A percentile compares a stretch with the other conserved stretches of the same genome.
Evolutionary conservation across 2,888 invertebrate genomes (phyloP).

Genomic region (Ganaspis brasiliensis): DNA sequence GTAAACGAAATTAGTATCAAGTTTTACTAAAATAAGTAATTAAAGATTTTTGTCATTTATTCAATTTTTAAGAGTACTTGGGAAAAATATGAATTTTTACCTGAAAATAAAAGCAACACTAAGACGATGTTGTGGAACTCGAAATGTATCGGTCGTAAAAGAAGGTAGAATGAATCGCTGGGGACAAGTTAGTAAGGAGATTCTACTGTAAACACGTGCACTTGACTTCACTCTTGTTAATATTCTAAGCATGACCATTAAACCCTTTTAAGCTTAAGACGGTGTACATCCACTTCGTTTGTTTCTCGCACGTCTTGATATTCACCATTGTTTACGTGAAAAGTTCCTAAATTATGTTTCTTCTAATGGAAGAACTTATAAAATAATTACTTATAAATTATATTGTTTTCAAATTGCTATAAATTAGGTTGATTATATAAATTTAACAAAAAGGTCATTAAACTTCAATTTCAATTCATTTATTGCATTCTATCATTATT

Average conservation of each 20-base stretch:
- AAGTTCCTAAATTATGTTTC: neutral
- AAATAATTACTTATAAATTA: neutral
- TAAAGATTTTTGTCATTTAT: no score
- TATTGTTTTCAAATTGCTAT: no score
- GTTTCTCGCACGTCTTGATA: neutral
- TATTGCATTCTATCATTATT: no score
- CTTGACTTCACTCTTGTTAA: slow-evolving; percentile 24
- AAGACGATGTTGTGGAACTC: slow-evolving; percentile 11
- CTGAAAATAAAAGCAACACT: neutral
- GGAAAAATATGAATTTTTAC: no score
- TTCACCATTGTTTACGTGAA: neutral
- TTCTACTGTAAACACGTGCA: slow-evolving; percentile 10
- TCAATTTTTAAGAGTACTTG: no score
- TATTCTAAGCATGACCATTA: slow-evolving; percentile 27
- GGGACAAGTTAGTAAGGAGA: slow-evolving; percentile 20
- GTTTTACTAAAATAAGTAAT: no score
- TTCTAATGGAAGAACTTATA: neutral
- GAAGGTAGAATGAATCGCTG: slow-evolving; percentile 24
- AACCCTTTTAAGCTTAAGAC: slow-evolving; percentile 28
- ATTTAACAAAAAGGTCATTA: no score
- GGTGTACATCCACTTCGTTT: slow-evolving; percentile 11
- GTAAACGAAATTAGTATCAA: no score
- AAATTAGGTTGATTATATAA: no score
- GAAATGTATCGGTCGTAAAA: slow-evolving; percentile 19
- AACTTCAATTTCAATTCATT: no score